Base-by-base conservation (phyloP, 2,113 vertebrate species). In the Grammomys surdaster region DNA sequence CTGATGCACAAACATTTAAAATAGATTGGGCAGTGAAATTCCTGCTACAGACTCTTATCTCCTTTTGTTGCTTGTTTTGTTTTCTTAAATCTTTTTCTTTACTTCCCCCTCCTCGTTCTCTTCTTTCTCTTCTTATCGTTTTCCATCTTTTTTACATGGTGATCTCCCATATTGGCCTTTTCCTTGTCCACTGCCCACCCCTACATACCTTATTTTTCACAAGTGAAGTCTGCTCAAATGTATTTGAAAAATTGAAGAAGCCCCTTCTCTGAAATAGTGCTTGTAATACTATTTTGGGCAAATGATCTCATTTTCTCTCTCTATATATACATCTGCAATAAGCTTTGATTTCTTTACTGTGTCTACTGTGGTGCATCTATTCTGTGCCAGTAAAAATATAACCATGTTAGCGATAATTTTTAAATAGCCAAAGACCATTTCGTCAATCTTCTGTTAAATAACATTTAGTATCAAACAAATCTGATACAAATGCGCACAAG, bases 231-330 rank as follows among this genome's bases (percentile, higher is more conserved):
- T 2, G 19, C 40, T 93, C 58, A 87, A 24, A 58, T 84, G 3
- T 84, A 58, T 43, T 90, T 92, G 76, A 73, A 88, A 89, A 90
- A 19, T 4, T 17, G 8, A 93, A 90, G 40, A 93, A 89, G 8
- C 28, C 43, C 12, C 19, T 60, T 86, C 3, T 20, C 46, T n/a
- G 92, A 89, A 28, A 56, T 81, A 91, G 22, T 3, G 31, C 16
- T 81, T 0, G 13, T 40, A 88, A 28, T 24, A 67, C n/a, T 63
- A 36, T 43, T 95, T 88, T 56, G 43, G 80, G 67, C 24, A 90
- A 54, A 90, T 51, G 31, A 31, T 69, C 48, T 88, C 24, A 65
- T 72, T 91, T 17, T 88, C 36, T 89, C 33, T 86, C 7, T 51
- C 6, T 8, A 22, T 36, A 46, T 36, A 75, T 2, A 89, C 54